Conservation (phyloP, 1,140 invertebrate genomes). For the Pseudomyrmex pallidus region DNA sequence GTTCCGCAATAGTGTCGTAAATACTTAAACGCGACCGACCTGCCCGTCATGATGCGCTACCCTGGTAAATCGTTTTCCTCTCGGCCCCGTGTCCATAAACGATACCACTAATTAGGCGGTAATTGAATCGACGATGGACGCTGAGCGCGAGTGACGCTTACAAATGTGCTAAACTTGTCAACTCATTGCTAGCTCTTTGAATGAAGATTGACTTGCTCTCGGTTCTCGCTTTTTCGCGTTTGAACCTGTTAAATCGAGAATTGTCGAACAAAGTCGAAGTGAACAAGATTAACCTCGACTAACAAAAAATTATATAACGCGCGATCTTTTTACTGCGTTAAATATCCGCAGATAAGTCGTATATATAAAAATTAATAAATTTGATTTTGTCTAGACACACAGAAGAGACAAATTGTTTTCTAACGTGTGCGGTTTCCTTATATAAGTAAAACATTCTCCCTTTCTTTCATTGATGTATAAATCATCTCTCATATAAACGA, state of each 20-base stretch:
- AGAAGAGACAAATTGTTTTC: no score
- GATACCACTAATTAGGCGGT: conserved; percentile 38
- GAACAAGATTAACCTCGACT: no score
- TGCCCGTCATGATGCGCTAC: conserved; percentile 11
- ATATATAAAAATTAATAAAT: neutral
- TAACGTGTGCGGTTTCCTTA: no score
- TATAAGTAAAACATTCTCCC: no score
- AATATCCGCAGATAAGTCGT: neutral
- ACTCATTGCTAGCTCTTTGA: neutral
- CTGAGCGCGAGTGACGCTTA: conserved; percentile 19
- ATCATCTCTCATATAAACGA: no score
- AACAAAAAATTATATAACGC: no score
- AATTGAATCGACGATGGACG: conserved; percentile 45
- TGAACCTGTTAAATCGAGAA: conserved; percentile 15
- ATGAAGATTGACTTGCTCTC: conserved; percentile 37
- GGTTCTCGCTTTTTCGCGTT: neutral
- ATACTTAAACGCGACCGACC: conserved; percentile 43
- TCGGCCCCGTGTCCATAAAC: conserved; percentile 22
- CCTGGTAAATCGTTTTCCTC: conserved; percentile 48
- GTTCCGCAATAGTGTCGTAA: conserved; percentile 56
- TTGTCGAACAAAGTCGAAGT: no score
- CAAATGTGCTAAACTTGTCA: conserved; percentile 29
- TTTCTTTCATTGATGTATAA: no score
- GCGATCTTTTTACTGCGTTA: no score
- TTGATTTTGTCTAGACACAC: no score